Percentiles rank a stretch among this genome's conserved stretches.
These are phyloP conservation scores for Melanotus villosus DNA, from an alignment of 2,888 invertebrate genomes.

Conservation along the genomic window DNA sequence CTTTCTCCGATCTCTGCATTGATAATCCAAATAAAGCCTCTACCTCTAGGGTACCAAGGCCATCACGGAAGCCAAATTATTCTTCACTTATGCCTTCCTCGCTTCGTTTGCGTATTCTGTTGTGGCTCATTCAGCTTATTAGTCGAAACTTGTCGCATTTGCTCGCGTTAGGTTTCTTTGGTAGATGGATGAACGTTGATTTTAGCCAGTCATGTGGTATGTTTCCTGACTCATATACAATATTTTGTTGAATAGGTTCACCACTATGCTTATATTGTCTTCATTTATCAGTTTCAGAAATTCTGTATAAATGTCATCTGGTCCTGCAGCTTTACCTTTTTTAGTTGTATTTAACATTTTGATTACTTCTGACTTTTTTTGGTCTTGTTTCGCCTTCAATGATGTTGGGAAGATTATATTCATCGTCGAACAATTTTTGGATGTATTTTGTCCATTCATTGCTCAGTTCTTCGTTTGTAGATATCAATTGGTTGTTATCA, in stretches of 20 bases:
- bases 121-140: background rate
- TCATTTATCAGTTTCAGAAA: too few species aligned
- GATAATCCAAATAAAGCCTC: background rate
- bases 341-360: too few species aligned
- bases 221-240: too few species aligned
- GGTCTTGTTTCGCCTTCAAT: background rate
- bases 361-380: too few species aligned
- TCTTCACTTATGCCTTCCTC: background rate
- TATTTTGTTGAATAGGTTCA: too few species aligned
- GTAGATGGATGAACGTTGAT: too few species aligned
- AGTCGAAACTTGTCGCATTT: background rate
- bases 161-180: background rate
- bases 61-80: too few species aligned
- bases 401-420: too few species aligned
- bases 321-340: too few species aligned
- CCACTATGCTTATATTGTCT: too few species aligned
- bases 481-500: conserved; percentile 4
- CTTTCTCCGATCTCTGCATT: background rate
- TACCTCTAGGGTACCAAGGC: background rate
- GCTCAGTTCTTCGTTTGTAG: background rate
- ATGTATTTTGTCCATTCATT: background rate
- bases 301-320: too few species aligned
- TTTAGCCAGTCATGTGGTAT: too few species aligned
- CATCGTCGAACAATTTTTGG: background rate
- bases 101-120: background rate